A percentile compares a stretch with the other conserved stretches of the same genome.
phyloP scores from a whole-genome alignment of 2,113 vertebrate genomes.

The Hippopotamus amphibius region DNA sequence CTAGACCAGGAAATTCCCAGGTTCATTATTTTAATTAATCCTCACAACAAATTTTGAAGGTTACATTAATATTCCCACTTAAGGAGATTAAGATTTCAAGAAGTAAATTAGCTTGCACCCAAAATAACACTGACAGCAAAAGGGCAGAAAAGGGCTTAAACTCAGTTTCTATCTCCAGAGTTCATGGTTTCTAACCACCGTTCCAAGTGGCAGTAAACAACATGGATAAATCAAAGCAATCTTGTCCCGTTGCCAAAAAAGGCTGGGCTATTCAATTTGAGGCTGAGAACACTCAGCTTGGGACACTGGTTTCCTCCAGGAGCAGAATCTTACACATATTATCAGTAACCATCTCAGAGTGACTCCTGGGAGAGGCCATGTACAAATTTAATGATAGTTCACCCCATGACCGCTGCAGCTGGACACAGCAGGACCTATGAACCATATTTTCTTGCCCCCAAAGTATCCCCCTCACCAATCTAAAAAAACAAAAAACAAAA shows the following conservation, averaged over 20 bases:
- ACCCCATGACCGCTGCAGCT: neutral
- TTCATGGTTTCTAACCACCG: neutral
- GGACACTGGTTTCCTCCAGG: neutral
- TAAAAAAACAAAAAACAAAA: neutral
- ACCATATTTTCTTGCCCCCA: neutral
- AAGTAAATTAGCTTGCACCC: neutral
- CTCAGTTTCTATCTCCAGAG: neutral
- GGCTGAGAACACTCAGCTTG: neutral
- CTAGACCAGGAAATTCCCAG: neutral
- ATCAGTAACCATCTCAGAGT: neutral
- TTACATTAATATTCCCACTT: neutral
- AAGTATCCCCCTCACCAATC: neutral
- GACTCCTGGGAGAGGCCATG: neutral
- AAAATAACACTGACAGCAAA: neutral
- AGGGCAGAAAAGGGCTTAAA: neutral
- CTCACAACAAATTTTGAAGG: neutral
- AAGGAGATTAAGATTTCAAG: neutral
- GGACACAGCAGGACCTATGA: neutral
- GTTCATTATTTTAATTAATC: slow-evolving; percentile 2
- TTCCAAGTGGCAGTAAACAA: neutral
- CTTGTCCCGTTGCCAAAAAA: neutral
- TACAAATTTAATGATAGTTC: neutral
- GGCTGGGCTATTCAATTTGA: neutral
- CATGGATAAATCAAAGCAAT: neutral
- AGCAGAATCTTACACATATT: neutral